Conservation (phyloP, 2,888 invertebrate species). For the Julus scandinavius region DNA sequence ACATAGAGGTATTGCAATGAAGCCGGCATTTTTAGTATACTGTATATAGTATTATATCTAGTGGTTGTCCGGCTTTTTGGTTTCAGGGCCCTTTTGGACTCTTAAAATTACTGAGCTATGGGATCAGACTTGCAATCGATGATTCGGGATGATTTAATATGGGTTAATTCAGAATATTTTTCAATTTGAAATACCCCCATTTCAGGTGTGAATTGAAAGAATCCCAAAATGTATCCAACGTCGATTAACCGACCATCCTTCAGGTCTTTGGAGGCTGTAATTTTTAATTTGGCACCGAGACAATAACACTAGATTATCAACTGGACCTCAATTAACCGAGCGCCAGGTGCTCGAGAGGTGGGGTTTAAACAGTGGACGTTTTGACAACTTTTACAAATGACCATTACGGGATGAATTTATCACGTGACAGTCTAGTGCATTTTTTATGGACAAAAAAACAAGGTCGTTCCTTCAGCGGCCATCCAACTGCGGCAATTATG, state of each 20-base stretch:
- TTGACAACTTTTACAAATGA: constrained; percentile 36
- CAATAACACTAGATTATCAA: not conserved
- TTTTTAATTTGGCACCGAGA: not conserved
- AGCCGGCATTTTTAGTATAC: too few relatives aligned
- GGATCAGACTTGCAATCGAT: too few relatives aligned
- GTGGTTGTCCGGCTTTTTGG: too few relatives aligned
- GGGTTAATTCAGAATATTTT: too few relatives aligned
- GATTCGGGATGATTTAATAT: too few relatives aligned
- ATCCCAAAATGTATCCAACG: too few relatives aligned
- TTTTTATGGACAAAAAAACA: constrained; percentile 24
- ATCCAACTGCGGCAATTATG: constrained; percentile 13
- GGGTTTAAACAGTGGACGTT: not conserved
- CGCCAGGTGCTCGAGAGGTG: not conserved
- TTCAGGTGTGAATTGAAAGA: too few relatives aligned
- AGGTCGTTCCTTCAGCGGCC: not conserved
- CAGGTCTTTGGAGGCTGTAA: not conserved
- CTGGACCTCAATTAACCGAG: not conserved
- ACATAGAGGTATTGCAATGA: too few relatives aligned
- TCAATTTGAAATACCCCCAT: too few relatives aligned
- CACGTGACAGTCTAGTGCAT: not conserved
- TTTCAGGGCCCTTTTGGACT: too few relatives aligned
- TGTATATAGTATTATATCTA: too few relatives aligned
- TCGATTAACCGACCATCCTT: not conserved
- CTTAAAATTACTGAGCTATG: too few relatives aligned
- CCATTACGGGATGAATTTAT: constrained; percentile 36